Conservation (phyloP, 1,140 invertebrate species). For the Bombyx mandarina region DNA sequence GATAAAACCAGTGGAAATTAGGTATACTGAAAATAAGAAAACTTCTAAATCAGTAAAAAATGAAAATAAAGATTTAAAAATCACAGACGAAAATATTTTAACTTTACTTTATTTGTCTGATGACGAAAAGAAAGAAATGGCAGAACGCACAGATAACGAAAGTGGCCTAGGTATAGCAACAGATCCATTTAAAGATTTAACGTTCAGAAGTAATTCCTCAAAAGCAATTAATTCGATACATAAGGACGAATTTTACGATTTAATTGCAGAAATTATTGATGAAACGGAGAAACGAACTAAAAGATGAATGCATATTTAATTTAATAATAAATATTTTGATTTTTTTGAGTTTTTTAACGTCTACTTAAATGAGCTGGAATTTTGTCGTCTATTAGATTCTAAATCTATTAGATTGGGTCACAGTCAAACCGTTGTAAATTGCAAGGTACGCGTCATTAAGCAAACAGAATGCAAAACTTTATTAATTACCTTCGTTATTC, state of each 20-base stretch:
- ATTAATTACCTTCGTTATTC: too few relatives aligned
- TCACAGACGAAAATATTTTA: constrained; percentile 21
- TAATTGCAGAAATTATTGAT: constrained; percentile 27
- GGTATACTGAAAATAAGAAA: constrained; percentile 23
- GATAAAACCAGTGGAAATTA: constrained; percentile 21
- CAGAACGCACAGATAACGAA: constrained; percentile 4
- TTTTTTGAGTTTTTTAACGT: not conserved
- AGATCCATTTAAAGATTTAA: constrained; percentile 24
- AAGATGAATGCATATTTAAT: constrained; percentile 5
- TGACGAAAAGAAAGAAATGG: constrained; percentile 19
- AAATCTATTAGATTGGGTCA: too few relatives aligned
- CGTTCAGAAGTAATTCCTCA: constrained; percentile 19
- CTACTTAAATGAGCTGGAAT: too few relatives aligned
- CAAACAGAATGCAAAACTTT: too few relatives aligned
- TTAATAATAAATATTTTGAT: not conserved
- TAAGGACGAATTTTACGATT: constrained; percentile 22
- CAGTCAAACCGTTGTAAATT: too few relatives aligned
- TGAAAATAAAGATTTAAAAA: constrained; percentile 1
- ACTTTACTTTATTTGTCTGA: constrained; percentile 32
- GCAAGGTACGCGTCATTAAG: too few relatives aligned
- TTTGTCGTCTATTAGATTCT: too few relatives aligned
- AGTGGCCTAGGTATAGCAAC: constrained; percentile 23
- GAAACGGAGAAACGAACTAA: constrained; percentile 16
- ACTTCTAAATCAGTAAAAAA: constrained; percentile 5
- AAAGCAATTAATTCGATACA: constrained; percentile 9